phyloP scores from a whole-genome alignment of 2,113 vertebrate species.

The Tonatia bakeri region DNA sequence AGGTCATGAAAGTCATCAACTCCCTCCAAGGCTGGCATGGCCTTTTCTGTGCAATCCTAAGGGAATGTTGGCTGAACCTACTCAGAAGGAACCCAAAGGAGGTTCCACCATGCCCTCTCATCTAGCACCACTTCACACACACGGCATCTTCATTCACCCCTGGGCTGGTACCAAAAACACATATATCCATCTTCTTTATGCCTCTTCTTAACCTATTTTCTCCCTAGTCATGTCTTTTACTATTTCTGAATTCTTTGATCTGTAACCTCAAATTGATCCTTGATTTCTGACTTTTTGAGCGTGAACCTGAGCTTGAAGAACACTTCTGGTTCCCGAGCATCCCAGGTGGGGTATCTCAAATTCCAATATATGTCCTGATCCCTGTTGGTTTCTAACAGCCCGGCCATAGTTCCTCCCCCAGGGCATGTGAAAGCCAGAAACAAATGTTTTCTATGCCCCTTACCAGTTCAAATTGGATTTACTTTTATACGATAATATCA shows the following conservation, averaged over 20 bases:
- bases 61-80: not conserved
- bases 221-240: not conserved
- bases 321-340: not conserved
- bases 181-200: not conserved
- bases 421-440: not conserved
- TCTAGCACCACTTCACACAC: not conserved
- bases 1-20: not conserved
- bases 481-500: not conserved
- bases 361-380: not conserved
- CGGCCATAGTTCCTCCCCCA: not conserved
- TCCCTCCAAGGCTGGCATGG: not conserved
- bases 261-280: not conserved
- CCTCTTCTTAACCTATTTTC: not conserved
- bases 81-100: not conserved
- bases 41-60: not conserved
- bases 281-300: not conserved
- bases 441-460: not conserved
- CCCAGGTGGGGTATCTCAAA: not conserved
- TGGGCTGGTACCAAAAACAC: too few relatives aligned
- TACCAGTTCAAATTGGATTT: not conserved
- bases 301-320: not conserved
- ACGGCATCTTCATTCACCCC: not conserved
- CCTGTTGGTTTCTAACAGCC: not conserved
- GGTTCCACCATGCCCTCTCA: not conserved
- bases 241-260: not conserved